These are phyloP conservation scores for Agriopis aurantiaria DNA, from an alignment of 2,888 invertebrate genomes.

Conservation along the genomic window DNA sequence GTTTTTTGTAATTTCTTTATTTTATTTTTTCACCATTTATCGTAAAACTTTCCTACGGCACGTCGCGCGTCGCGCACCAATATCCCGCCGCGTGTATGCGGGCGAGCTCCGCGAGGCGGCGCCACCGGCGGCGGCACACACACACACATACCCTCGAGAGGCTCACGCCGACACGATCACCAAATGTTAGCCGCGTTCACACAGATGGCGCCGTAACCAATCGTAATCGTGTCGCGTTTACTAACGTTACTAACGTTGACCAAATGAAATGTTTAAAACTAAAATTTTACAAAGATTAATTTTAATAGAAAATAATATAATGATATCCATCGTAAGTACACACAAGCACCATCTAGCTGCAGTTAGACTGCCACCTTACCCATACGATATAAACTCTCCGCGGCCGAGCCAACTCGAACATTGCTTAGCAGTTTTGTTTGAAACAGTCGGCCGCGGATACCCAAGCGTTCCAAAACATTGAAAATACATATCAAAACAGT, in stretches of 20 bases:
- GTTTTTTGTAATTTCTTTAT: slow-evolving; percentile 84
- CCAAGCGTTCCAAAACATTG: slow-evolving; percentile 53
- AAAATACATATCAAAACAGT: slow-evolving; percentile 50
- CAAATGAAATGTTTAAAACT: slow-evolving; percentile 60
- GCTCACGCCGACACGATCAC: slow-evolving; percentile 52
- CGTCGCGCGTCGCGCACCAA: slow-evolving; percentile 83
- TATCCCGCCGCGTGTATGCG: slow-evolving; percentile 83
- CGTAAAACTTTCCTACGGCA: slow-evolving; percentile 85
- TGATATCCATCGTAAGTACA: slow-evolving; percentile 83
- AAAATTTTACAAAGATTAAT: slow-evolving; percentile 64
- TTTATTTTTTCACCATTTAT: slow-evolving; percentile 85
- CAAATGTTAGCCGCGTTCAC: slow-evolving; percentile 42
- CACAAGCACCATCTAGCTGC: slow-evolving; percentile 80
- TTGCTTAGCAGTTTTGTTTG: slow-evolving; percentile 56
- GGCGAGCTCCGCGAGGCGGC: slow-evolving; percentile 54
- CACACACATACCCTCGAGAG: slow-evolving; percentile 53
- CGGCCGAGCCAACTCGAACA: slow-evolving; percentile 51
- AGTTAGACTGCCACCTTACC: slow-evolving; percentile 76
- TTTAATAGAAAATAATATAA: slow-evolving; percentile 70
- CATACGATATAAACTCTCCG: slow-evolving; percentile 61
- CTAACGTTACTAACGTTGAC: slow-evolving; percentile 36
- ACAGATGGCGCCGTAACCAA: slow-evolving; percentile 50
- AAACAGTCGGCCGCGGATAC: slow-evolving; percentile 50
- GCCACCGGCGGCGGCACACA: slow-evolving; percentile 36
- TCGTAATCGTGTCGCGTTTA: slow-evolving; percentile 59